Percentiles rank a stretch among this genome's conserved stretches.
Evolutionary conservation across 2,113 vertebrate species (phyloP).

Genomic region (Eulemur rufifrons): DNA sequence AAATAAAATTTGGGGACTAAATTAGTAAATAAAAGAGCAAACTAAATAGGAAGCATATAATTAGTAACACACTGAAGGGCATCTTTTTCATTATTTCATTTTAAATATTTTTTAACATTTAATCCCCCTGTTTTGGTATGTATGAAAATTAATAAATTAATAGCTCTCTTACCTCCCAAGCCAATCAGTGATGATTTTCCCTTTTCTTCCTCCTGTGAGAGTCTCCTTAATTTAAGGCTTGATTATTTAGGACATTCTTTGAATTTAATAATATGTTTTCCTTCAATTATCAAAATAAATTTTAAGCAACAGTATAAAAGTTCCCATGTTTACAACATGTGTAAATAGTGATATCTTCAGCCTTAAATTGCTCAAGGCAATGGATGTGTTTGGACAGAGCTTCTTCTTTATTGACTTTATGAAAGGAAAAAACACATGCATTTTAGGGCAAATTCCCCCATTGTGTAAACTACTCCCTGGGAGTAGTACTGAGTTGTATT

Average conservation of each 20-base stretch:
- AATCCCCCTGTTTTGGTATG: constrained; percentile 13
- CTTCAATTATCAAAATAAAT: constrained; percentile 41
- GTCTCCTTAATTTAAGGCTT: constrained; percentile 64
- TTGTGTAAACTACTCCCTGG: constrained; percentile 51
- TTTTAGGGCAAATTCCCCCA: constrained; percentile 27
- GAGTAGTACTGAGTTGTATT: constrained; percentile 45
- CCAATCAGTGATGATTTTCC: constrained; percentile 47
- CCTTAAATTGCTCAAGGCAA: not conserved
- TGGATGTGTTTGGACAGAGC: not conserved
- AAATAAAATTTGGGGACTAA: not conserved
- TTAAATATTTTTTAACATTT: constrained; percentile 40
- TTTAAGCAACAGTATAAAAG: constrained; percentile 40
- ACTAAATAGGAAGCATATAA: not conserved
- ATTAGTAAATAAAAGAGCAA: constrained; percentile 36
- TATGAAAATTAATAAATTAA: constrained; percentile 61
- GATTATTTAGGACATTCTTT: constrained; percentile 50
- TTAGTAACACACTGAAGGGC: not conserved
- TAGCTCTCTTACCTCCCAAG: constrained; percentile 37
- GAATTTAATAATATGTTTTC: constrained; percentile 46
- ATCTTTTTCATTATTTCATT: constrained; percentile 34
- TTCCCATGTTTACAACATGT: constrained; percentile 1
- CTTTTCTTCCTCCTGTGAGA: constrained; percentile 52
- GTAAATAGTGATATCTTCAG: not conserved
- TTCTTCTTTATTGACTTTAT: constrained; percentile 52
- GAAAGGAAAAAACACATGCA: not conserved